These are phyloP conservation scores for Esox masquinongy DNA, from an alignment of 2,797 vertebrate species.

Conservation along the genomic window DNA sequence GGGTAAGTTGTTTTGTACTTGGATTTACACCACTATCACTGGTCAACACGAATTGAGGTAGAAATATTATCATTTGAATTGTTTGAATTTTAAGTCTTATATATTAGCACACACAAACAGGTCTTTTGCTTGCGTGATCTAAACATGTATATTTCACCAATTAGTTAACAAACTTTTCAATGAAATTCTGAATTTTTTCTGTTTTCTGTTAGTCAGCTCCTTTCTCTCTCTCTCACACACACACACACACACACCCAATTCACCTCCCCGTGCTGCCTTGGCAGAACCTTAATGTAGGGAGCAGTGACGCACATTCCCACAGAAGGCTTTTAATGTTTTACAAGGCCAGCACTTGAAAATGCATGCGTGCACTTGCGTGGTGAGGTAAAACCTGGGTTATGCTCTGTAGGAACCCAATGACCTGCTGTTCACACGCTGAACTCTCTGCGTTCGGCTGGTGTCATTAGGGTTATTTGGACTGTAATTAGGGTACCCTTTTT, in stretches of 20 bases:
- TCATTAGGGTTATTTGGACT: neutral
- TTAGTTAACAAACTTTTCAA: neutral
- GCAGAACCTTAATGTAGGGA: conserved; percentile 46
- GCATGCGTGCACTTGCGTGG: conserved; percentile 62
- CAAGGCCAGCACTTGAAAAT: conserved; percentile 65
- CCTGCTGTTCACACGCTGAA: conserved; percentile 41
- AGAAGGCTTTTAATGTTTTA: conserved; percentile 72
- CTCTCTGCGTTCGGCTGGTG: neutral
- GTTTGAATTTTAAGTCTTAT: too few species aligned
- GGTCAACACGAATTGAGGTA: too few species aligned
- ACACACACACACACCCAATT: conserved; percentile 5
- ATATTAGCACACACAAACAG: neutral
- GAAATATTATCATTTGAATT: too few species aligned
- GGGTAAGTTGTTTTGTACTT: too few species aligned
- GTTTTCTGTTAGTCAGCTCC: neutral
- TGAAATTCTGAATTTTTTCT: neutral
- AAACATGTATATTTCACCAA: neutral
- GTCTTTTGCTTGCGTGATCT: neutral
- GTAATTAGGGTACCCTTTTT: neutral
- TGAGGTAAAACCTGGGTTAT: conserved; percentile 64
- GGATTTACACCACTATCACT: too few species aligned
- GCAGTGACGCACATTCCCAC: conserved; percentile 61
- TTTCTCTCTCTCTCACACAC: neutral
- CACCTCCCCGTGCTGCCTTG: conserved; percentile 21
- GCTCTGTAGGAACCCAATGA: conserved; percentile 53